Evolutionary conservation across 35 echinoderm and acorn worm genomes (phyloP).

Genomic region (Holothuria glaberrima): DNA sequence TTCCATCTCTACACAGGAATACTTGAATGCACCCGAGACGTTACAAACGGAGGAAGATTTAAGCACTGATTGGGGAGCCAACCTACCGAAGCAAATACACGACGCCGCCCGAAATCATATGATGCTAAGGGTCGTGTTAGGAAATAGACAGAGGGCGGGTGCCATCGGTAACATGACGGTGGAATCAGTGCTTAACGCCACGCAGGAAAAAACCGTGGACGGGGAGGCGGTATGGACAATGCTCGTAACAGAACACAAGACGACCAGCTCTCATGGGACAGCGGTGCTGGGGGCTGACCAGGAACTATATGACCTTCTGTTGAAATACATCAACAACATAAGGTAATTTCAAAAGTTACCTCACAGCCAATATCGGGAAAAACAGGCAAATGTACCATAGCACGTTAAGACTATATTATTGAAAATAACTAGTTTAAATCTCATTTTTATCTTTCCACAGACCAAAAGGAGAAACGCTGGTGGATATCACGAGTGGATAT

Average conservation of each 20-base stretch:
- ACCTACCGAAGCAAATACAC: neutral
- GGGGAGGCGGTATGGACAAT: neutral
- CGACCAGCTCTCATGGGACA: neutral
- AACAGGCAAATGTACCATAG: too few species aligned
- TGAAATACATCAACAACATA: neutral
- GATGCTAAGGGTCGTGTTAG: neutral
- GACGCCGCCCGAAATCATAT: neutral
- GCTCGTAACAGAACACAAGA: neutral
- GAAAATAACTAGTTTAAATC: too few species aligned
- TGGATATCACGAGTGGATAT: neutral
- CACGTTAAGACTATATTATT: too few species aligned
- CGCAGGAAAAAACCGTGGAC: neutral
- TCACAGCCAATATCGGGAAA: too few species aligned
- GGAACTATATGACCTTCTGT: neutral
- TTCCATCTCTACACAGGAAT: too few species aligned
- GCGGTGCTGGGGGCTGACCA: neutral
- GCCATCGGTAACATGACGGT: neutral
- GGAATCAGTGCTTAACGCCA: neutral
- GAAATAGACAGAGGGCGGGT: neutral
- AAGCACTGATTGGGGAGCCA: neutral
- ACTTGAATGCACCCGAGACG: too few species aligned
- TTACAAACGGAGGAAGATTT: too few species aligned
- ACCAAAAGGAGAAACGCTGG: neutral
- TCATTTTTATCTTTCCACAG: neutral
- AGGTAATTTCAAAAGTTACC: too few species aligned